These are phyloP conservation scores for Ptychadena robeensis DNA, from an alignment of 2,797 vertebrate genomes.

Conservation along the genomic window DNA sequence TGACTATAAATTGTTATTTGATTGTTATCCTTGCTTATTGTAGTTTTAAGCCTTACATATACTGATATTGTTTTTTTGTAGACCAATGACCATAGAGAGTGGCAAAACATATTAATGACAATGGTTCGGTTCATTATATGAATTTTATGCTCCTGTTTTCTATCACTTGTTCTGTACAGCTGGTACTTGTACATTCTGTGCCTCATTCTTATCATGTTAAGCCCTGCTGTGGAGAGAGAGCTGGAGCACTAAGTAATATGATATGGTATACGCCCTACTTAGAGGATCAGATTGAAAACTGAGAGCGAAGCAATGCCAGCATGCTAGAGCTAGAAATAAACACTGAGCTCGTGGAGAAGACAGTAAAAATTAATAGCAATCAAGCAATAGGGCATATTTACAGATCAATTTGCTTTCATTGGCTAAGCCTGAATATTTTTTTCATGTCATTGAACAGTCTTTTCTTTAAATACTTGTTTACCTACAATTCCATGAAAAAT, in stretches of 20 bases:
- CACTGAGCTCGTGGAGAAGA: neutral
- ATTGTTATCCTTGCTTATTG: neutral
- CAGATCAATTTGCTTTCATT: too few species aligned
- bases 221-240: neutral
- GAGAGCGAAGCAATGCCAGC: constrained; percentile 5
- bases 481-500: too few species aligned
- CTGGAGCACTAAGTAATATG: neutral
- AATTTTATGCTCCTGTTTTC: neutral
- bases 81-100: neutral
- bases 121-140: neutral
- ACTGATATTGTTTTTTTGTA: neutral
- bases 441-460: too few species aligned
- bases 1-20: neutral
- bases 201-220: neutral
- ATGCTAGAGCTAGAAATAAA: neutral
- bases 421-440: too few species aligned
- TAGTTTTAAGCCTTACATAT: neutral
- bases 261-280: neutral
- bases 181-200: neutral
- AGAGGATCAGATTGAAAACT: neutral
- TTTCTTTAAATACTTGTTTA: too few species aligned
- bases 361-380: too few species aligned
- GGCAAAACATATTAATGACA: neutral
- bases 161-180: neutral
- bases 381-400: too few species aligned